Conservation (phyloP, 2,888 invertebrate species). For the Polia nebulosa region DNA sequence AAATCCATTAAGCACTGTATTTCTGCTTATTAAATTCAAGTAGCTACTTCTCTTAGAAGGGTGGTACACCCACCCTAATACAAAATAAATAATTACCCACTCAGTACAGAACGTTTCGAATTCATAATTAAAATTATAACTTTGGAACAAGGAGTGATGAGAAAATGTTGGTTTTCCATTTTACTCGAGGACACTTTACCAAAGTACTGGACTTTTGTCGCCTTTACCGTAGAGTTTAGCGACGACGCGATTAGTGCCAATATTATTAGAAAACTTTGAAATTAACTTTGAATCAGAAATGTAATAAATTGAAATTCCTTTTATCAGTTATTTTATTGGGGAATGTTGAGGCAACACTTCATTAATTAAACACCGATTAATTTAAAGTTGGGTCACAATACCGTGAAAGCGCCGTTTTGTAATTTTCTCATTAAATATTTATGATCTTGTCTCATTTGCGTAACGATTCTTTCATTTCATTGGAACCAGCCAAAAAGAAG, state of each 20-base stretch:
- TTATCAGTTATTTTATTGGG: slow-evolving; percentile 33
- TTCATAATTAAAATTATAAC: slow-evolving; percentile 85
- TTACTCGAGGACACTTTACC: slow-evolving; percentile 76
- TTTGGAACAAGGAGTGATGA: slow-evolving; percentile 78
- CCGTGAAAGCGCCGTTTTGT: slow-evolving; percentile 21
- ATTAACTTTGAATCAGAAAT: slow-evolving; percentile 45
- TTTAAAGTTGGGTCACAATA: slow-evolving; percentile 28
- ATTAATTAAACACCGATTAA: slow-evolving; percentile 36
- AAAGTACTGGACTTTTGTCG: slow-evolving; percentile 70
- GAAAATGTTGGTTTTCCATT: slow-evolving; percentile 87
- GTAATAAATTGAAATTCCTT: slow-evolving; percentile 45
- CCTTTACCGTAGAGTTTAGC: slow-evolving; percentile 65
- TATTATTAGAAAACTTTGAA: slow-evolving; percentile 57
- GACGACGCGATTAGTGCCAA: slow-evolving; percentile 55
- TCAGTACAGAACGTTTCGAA: slow-evolving; percentile 74
- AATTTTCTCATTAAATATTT: slow-evolving; percentile 40
- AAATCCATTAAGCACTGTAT: slow-evolving; percentile 63
- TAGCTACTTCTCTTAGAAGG: slow-evolving; percentile 63
- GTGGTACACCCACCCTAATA: slow-evolving; percentile 56
- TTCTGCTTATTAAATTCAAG: slow-evolving; percentile 63
- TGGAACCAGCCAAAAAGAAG: background rate
- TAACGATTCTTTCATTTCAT: slow-evolving; percentile 33
- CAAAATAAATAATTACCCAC: slow-evolving; percentile 74
- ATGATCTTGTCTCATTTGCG: slow-evolving; percentile 31
- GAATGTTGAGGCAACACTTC: slow-evolving; percentile 27